These are phyloP conservation scores for Sebastes oblongus DNA, from an alignment of 2,797 vertebrate genomes.

Conservation along the genomic window DNA sequence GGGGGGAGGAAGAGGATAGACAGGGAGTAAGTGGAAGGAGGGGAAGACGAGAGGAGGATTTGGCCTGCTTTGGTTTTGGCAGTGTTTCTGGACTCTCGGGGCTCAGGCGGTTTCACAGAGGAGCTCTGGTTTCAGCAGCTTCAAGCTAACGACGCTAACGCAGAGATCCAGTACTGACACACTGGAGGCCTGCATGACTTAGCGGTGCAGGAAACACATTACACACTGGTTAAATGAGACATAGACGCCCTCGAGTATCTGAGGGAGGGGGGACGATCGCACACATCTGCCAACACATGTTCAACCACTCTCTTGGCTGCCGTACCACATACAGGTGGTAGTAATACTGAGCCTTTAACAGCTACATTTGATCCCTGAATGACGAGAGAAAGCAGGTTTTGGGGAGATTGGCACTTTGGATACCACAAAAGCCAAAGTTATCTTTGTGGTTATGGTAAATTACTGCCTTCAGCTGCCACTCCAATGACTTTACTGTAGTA, in stretches of 20 bases:
- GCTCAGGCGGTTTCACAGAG: constrained; percentile 37
- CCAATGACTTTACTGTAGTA: background rate
- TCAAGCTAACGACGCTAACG: constrained; percentile 55
- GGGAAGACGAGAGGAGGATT: constrained; percentile 43
- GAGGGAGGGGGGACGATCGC: constrained; percentile 5
- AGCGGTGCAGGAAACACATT: constrained; percentile 44
- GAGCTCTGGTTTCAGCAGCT: constrained; percentile 68
- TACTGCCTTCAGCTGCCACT: constrained; percentile 26
- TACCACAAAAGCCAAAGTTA: constrained; percentile 46
- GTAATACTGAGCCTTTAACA: background rate
- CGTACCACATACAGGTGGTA: background rate
- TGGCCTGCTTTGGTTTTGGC: constrained; percentile 61
- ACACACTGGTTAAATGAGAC: constrained; percentile 46
- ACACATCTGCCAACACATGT: constrained; percentile 49
- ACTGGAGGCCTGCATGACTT: constrained; percentile 29
- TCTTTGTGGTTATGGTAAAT: constrained; percentile 25
- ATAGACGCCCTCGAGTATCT: constrained; percentile 23
- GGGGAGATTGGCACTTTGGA: constrained; percentile 2
- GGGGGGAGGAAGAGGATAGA: background rate
- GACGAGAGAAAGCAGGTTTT: constrained; percentile 19
- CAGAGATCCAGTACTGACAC: constrained; percentile 34
- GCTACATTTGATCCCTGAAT: background rate
- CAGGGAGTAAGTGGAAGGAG: constrained; percentile 28
- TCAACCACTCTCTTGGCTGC: background rate
- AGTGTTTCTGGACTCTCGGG: constrained; percentile 44